These are phyloP conservation scores for Chaitophorus viminalis DNA, from an alignment of 2,888 invertebrate species.

Conservation along the genomic window DNA sequence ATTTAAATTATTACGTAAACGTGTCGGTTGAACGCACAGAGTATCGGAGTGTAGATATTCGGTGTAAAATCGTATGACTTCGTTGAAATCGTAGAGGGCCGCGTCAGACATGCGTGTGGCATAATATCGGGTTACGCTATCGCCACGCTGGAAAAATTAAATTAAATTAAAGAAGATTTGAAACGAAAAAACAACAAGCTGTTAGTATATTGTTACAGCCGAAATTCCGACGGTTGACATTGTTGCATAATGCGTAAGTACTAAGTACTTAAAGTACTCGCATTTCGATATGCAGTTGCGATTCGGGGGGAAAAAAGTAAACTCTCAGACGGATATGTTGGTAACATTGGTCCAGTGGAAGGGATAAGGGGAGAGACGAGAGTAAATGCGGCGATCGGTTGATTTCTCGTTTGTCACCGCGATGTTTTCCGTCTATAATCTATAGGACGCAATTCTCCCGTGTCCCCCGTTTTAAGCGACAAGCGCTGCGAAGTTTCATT, in stretches of 20 bases:
- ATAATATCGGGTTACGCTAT: background rate
- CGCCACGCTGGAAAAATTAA: background rate
- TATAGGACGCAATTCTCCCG: slow-evolving; percentile 6
- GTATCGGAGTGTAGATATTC: too few species aligned
- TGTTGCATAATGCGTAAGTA: too few species aligned
- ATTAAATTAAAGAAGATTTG: background rate
- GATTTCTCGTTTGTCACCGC: slow-evolving; percentile 44
- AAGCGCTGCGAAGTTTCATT: background rate
- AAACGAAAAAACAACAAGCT: background rate
- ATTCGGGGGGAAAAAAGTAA: background rate
- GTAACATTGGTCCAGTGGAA: background rate
- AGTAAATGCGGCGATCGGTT: slow-evolving; percentile 41
- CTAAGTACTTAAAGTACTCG: too few species aligned
- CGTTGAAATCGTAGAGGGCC: background rate
- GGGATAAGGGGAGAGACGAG: background rate
- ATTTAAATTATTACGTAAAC: background rate
- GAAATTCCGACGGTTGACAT: too few species aligned
- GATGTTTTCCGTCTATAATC: background rate
- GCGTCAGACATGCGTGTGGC: background rate
- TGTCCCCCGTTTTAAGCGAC: background rate
- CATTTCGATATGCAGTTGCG: too few species aligned
- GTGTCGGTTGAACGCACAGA: background rate
- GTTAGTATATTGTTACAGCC: too few species aligned
- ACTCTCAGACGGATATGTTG: background rate
- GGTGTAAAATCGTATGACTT: background rate